Conservation (phyloP, 1,140 invertebrate genomes). For the Tetragnatha versicolor region DNA sequence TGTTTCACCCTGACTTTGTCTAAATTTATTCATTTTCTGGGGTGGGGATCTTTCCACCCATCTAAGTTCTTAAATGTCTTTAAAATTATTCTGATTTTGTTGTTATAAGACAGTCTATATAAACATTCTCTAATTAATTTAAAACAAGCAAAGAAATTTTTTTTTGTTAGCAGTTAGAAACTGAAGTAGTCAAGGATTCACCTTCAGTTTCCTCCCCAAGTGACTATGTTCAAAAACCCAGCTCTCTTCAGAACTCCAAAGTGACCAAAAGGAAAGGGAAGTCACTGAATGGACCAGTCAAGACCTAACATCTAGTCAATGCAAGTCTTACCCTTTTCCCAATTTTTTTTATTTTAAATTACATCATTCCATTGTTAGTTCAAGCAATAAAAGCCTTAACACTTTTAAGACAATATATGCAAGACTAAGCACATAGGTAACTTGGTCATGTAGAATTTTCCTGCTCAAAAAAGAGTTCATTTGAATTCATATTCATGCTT, state of each 20-base stretch:
- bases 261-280: slow-evolving; percentile 15
- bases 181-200: neutral
- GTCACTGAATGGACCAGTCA: slow-evolving; percentile 26
- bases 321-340: neutral
- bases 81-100: no score
- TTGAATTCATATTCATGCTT: no score
- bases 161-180: slow-evolving; percentile 12
- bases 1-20: no score
- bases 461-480: no score
- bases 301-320: slow-evolving; percentile 22
- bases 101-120: no score
- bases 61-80: no score
- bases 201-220: neutral
- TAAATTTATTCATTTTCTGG: no score
- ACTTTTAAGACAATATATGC: neutral
- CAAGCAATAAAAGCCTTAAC: slow-evolving; percentile 8
- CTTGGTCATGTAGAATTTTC: no score
- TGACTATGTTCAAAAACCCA: slow-evolving; percentile 20
- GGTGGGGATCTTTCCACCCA: no score
- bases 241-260: slow-evolving; percentile 8
- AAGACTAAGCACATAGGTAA: no score
- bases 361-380: slow-evolving; percentile 26
- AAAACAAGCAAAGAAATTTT: no score
- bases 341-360: slow-evolving; percentile 16
- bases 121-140: no score